phyloP scores from a whole-genome alignment of 2,797 vertebrate species.

The Saxicola maurus region DNA sequence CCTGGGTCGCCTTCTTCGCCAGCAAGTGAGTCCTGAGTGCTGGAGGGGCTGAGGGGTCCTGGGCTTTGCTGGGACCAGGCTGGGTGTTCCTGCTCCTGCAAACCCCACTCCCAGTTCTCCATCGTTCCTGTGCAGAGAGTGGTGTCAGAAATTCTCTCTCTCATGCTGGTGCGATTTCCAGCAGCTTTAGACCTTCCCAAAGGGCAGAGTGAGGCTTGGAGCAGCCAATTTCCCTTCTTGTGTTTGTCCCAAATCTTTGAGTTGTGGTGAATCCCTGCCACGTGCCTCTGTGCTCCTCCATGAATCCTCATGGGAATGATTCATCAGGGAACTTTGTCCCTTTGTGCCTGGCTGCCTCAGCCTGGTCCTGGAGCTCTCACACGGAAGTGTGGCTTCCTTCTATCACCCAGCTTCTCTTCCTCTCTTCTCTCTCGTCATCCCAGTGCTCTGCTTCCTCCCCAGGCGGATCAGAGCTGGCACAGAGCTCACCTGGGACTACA shows the following conservation, averaged over 20 bases:
- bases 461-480: constrained; percentile 94
- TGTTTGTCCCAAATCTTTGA: neutral
- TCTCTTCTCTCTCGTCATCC: neutral
- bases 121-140: accelerated
- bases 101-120: neutral
- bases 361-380: accelerated
- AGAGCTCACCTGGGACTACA: constrained; percentile 97
- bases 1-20: constrained; percentile 98
- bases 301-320: neutral
- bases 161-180: accelerated
- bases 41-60: neutral
- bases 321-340: neutral
- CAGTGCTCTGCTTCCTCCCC: accelerated
- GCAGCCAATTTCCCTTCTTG: accelerated
- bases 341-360: neutral
- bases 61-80: neutral
- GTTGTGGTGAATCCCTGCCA: accelerated
- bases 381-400: too few relatives aligned
- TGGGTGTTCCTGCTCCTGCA: neutral
- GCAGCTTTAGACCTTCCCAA: accelerated
- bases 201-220: accelerated
- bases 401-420: accelerated
- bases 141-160: too few relatives aligned
- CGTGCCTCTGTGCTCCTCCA: neutral
- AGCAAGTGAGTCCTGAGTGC: constrained; percentile 86